Evolutionary conservation across 2,797 vertebrate species (phyloP).

Genomic region (Hippoglossus hippoglossus): DNA sequence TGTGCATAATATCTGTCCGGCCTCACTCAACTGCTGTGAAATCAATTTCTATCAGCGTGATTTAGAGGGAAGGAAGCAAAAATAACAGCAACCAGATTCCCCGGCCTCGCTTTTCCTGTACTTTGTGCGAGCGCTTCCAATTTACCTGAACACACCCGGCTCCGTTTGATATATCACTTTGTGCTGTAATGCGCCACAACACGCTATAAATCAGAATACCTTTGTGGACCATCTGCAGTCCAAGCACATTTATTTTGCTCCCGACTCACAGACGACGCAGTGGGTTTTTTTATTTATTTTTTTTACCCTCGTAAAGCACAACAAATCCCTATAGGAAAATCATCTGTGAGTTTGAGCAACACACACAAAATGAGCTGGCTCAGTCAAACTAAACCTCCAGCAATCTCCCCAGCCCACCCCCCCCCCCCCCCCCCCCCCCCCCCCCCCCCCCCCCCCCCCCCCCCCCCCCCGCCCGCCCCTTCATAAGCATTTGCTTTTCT

Average conservation of each 20-base stretch:
- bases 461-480: constrained; percentile 9
- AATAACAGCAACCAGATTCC: constrained; percentile 59
- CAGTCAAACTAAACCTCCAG: constrained; percentile 52
- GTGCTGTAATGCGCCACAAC: constrained; percentile 72
- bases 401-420: constrained; percentile 33
- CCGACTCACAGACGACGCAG: constrained; percentile 62
- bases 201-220: constrained; percentile 82
- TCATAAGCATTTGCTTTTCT: constrained; percentile 14
- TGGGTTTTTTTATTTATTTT: constrained; percentile 29
- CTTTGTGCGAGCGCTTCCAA: constrained; percentile 47
- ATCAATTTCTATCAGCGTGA: constrained; percentile 69
- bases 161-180: constrained; percentile 79
- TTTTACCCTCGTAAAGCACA: constrained; percentile 46
- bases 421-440: background rate
- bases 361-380: constrained; percentile 47
- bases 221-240: constrained; percentile 75
- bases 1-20: constrained; percentile 41
- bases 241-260: constrained; percentile 70
- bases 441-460: too few relatives aligned
- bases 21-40: constrained; percentile 50
- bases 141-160: constrained; percentile 70
- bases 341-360: constrained; percentile 51
- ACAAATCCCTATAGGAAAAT: constrained; percentile 64
- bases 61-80: constrained; percentile 59
- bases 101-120: constrained; percentile 30